A percentile compares a stretch with the other conserved stretches of the same genome.
These are phyloP conservation scores for Athalia cordata DNA, from an alignment of 2,888 invertebrate species.

Conservation along the genomic window DNA sequence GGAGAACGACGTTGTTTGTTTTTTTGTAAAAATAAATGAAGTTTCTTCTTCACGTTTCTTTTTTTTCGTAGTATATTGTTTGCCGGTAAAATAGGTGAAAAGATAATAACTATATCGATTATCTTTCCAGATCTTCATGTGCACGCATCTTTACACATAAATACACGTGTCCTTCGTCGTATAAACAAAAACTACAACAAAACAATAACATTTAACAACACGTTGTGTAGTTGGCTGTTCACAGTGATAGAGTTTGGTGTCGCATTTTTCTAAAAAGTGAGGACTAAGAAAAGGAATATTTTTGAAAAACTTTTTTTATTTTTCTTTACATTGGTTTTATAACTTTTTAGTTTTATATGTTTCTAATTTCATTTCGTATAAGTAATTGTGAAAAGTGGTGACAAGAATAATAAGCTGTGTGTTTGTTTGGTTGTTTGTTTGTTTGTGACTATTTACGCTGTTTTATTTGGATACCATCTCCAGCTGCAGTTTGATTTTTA, in stretches of 20 bases:
- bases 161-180: no score
- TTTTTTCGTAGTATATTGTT: neutral
- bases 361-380: neutral
- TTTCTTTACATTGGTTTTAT: neutral
- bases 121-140: no score
- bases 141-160: no score
- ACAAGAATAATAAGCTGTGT: conserved; percentile 11
- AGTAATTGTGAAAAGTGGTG: neutral
- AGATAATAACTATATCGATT: neutral
- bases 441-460: conserved; percentile 23
- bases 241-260: no score
- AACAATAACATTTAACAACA: no score
- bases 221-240: no score
- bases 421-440: neutral
- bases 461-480: conserved; percentile 28
- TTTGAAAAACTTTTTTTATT: no score
- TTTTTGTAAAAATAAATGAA: no score
- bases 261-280: no score
- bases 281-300: no score
- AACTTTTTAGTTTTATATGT: conserved; percentile 32
- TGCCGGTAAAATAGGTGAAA: neutral
- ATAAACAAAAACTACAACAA: no score
- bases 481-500: neutral
- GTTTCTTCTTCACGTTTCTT: neutral
- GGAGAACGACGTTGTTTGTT: no score